Conservation (phyloP, 2,113 vertebrate genomes). For the Corvus cornix region DNA sequence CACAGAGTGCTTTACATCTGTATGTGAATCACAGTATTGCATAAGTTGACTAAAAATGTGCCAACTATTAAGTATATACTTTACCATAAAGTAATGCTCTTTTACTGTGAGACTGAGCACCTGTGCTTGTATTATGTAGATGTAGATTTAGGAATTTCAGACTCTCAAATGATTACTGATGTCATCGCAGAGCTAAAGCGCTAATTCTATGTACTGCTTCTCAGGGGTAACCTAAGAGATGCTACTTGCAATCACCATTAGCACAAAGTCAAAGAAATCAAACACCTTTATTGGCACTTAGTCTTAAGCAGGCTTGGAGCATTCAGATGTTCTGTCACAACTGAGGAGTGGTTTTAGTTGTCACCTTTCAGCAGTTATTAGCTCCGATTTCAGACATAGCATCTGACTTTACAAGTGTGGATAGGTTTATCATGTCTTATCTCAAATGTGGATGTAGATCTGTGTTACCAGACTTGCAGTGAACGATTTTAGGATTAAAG, state of each 20-base stretch:
- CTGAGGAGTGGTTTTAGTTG: not conserved
- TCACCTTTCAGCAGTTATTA: conserved; percentile 12
- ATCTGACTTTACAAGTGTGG: not conserved
- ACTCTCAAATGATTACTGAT: not conserved
- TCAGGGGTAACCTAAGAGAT: not conserved
- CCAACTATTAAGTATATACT: not conserved
- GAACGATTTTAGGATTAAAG: conserved; percentile 40
- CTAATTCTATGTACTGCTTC: not conserved
- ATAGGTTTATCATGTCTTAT: conserved; percentile 8
- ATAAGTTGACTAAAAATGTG: not conserved
- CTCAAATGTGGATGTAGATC: conserved; percentile 15
- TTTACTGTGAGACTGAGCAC: not conserved
- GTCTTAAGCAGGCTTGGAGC: not conserved
- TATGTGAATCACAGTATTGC: not conserved
- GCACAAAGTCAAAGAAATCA: not conserved
- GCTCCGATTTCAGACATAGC: not conserved
- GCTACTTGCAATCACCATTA: not conserved
- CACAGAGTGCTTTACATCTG: not conserved
- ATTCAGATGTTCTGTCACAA: not conserved
- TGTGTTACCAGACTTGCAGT: conserved; percentile 4
- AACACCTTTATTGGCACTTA: not conserved
- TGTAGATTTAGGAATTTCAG: not conserved
- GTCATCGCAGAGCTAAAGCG: not conserved
- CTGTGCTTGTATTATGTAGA: not conserved
- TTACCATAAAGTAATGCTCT: not conserved